Base-by-base conservation (phyloP, 2,888 invertebrate genomes). In the Cataglyphis livida region DNA sequence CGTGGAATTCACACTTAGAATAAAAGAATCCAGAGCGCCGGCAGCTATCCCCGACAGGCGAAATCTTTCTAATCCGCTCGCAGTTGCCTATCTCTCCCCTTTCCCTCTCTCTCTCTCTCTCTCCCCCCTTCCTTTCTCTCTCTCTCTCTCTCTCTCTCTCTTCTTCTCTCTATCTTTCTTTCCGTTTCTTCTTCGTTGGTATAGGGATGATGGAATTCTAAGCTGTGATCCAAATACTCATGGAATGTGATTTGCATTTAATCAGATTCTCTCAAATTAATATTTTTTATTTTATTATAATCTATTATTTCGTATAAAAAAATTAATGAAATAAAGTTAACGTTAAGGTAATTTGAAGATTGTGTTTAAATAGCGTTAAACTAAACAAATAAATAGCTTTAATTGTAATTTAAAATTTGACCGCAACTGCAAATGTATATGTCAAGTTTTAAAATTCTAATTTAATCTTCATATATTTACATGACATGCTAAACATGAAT, bases 61-160 rank as follows among this genome's bases (percentile, higher is more conserved):
- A 76, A 76, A 82, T 82, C 81, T 82, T 76, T 82, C 76, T 82
- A 82, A 75, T 78, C 76, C 78, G 75, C 81, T 66, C n/a, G 79
- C 32, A 75, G 64, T 48, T n/a, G 18, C 15, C 54, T 12, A 48
- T 51, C 68, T 51, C 48, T n/a, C 2, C 44, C 15, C 38, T 28
- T 54, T 73, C 48, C 48, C 41, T 71, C 54, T 44, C 38, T 84
- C 51, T 68, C 68, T 75, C 25, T 25, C 25, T 25, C 25, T 25
- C 25, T 25, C 25, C 1, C 25, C 1, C 9, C 3, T 12, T 32
- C 9, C 51, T 12, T 51, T 3, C 44, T n/a, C 38, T 35, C 48
- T 73, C 54, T 61, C 28, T 71, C 54, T 64, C 44, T 83, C 51
- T 76, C 68, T 75, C 70, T 70, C 44, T 61, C 54, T 54, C 48